Conservation (phyloP, 2,888 invertebrate species). For the Minunthozetes semirufus region DNA sequence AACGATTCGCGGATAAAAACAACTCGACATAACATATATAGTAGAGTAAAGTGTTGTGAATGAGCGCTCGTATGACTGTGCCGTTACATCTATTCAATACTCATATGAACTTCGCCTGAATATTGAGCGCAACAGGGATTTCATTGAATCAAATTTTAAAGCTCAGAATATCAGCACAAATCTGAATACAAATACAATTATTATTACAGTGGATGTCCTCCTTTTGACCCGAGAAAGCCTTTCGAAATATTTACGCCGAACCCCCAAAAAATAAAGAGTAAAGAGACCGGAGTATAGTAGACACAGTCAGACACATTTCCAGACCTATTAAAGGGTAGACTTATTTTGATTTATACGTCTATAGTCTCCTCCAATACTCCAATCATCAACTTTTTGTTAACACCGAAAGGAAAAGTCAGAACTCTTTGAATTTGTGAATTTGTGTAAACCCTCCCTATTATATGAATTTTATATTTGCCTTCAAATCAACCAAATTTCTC, state of each 20-base stretch:
- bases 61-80: slow-evolving; percentile 8
- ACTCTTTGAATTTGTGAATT: not conserved
- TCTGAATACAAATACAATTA: not conserved
- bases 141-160: not conserved
- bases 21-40: not conserved
- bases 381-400: not conserved
- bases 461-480: not conserved
- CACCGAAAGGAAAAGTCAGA: not conserved
- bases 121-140: slow-evolving; percentile 25
- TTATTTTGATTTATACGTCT: slow-evolving; percentile 28
- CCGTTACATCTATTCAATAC: slow-evolving; percentile 23
- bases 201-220: slow-evolving; percentile 1
- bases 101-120: slow-evolving; percentile 25
- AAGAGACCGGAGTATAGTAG: not conserved
- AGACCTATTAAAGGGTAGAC: slow-evolving; percentile 2
- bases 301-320: not conserved
- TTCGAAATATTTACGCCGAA: not conserved
- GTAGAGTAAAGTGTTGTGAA: not conserved
- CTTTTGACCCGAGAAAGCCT: slow-evolving; percentile 20
- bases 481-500: not conserved
- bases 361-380: too few species aligned
- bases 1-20: slow-evolving; percentile 11
- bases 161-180: slow-evolving; percentile 16
- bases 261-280: not conserved
- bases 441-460: not conserved